Conservation (phyloP, 2,888 invertebrate genomes). For the Sialis lutaria region DNA sequence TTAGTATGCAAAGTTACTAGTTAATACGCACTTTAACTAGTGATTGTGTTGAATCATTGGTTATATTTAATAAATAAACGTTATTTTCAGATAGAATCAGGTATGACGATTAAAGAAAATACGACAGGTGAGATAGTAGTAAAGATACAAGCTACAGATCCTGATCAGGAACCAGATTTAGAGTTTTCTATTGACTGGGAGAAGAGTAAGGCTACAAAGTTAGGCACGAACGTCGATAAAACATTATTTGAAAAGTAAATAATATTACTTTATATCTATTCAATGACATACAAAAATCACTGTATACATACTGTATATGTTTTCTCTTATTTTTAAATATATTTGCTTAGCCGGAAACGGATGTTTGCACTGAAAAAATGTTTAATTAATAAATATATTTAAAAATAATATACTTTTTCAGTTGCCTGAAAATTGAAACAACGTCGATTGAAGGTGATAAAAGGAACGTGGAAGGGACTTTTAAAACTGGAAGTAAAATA, state of each 20-base stretch:
- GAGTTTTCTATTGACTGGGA: slow-evolving; percentile 41
- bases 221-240: slow-evolving; percentile 26
- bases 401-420: slow-evolving; percentile 15
- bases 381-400: too few species aligned
- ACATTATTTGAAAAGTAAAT: slow-evolving; percentile 22
- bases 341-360: too few species aligned
- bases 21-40: too few species aligned
- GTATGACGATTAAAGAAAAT: slow-evolving; percentile 37
- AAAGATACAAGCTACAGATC: slow-evolving; percentile 34
- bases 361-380: too few species aligned
- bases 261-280: neutral
- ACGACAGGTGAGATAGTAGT: slow-evolving; percentile 21
- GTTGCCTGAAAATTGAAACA: slow-evolving; percentile 29
- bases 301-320: neutral
- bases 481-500: slow-evolving; percentile 20
- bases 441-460: slow-evolving; percentile 11
- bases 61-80: neutral
- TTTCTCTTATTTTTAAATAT: too few species aligned
- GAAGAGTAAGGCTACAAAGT: slow-evolving; percentile 35
- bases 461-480: slow-evolving; percentile 21
- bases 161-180: slow-evolving; percentile 37
- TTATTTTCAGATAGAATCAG: slow-evolving; percentile 25
- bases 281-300: neutral
- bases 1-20: too few species aligned
- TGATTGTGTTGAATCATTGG: too few species aligned